A percentile compares a stretch with the other conserved stretches of the same genome.
Evolutionary conservation across 2,888 invertebrate genomes (phyloP).

Genomic region (Prosopocoilus inquinatus): DNA sequence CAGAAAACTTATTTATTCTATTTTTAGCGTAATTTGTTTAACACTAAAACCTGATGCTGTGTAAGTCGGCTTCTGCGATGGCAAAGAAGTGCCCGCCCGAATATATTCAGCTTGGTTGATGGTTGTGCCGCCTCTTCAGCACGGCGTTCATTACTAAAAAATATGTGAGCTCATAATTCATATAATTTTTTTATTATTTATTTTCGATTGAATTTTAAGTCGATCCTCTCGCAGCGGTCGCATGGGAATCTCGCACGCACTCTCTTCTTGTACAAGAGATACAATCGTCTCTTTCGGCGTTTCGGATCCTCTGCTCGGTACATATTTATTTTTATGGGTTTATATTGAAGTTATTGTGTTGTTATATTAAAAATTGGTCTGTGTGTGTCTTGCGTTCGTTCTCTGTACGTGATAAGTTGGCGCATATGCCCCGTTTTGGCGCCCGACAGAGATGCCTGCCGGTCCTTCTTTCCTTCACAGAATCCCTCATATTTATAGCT

Average conservation of each 20-base stretch:
- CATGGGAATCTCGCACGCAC: conserved; percentile 2
- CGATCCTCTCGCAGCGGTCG: conserved; percentile 11
- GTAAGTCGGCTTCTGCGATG: no score
- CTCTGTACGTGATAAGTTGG: not conserved
- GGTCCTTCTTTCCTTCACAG: conserved; percentile 9
- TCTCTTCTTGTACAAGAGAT: not conserved
- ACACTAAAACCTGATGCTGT: not conserved
- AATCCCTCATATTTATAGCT: conserved; percentile 27
- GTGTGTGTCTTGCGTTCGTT: conserved; percentile 5
- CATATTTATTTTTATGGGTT: conserved; percentile 32
- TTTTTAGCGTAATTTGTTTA: not conserved
- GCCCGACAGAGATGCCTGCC: not conserved
- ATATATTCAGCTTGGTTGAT: not conserved
- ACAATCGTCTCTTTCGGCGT: conserved; percentile 1
- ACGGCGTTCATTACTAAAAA: conserved; percentile 23
- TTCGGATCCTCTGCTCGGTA: conserved; percentile 19
- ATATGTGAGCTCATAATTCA: conserved; percentile 35
- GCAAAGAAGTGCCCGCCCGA: not conserved
- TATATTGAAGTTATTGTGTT: conserved; percentile 33
- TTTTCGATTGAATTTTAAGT: conserved; percentile 35
- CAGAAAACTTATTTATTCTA: no score
- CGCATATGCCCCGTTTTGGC: not conserved
- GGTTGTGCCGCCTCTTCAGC: conserved; percentile 19
- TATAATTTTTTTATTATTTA: conserved; percentile 34
- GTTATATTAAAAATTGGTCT: conserved; percentile 31